These are phyloP conservation scores for Ataeniobius toweri DNA, from an alignment of 2,797 vertebrate genomes.

Conservation along the genomic window DNA sequence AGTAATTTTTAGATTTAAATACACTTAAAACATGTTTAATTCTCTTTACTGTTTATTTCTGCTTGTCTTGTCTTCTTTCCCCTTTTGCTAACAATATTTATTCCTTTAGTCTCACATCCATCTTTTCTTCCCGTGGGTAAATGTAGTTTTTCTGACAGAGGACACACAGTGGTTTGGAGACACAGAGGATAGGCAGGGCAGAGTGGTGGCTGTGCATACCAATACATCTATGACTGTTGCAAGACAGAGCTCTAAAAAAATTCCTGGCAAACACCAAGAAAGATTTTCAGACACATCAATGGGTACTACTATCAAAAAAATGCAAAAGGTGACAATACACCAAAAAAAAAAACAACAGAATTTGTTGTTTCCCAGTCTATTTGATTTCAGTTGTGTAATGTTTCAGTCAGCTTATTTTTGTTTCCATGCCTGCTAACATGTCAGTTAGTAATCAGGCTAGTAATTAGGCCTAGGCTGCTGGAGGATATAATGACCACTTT, in stretches of 20 bases:
- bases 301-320: neutral
- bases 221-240: neutral
- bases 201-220: neutral
- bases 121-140: conserved; percentile 38
- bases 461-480: too few relatives aligned
- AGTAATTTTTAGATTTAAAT: neutral
- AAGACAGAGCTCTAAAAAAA: neutral
- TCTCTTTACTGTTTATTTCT: neutral
- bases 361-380: too few relatives aligned
- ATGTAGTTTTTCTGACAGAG: conserved; percentile 39
- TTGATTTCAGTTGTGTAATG: too few relatives aligned
- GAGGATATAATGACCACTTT: too few relatives aligned
- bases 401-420: too few relatives aligned
- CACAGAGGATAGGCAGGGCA: neutral
- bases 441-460: too few relatives aligned
- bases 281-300: too few relatives aligned
- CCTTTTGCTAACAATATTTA: conserved; percentile 29
- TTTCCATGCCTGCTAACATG: too few relatives aligned
- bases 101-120: conserved; percentile 32
- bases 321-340: neutral
- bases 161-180: conserved; percentile 12
- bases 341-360: too few relatives aligned
- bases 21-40: too few relatives aligned
- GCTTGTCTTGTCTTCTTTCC: conserved; percentile 1
- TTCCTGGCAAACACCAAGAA: neutral